Evolutionary conservation across 1,140 invertebrate genomes (phyloP).

Genomic region (Neoseiulus cucumeris): DNA sequence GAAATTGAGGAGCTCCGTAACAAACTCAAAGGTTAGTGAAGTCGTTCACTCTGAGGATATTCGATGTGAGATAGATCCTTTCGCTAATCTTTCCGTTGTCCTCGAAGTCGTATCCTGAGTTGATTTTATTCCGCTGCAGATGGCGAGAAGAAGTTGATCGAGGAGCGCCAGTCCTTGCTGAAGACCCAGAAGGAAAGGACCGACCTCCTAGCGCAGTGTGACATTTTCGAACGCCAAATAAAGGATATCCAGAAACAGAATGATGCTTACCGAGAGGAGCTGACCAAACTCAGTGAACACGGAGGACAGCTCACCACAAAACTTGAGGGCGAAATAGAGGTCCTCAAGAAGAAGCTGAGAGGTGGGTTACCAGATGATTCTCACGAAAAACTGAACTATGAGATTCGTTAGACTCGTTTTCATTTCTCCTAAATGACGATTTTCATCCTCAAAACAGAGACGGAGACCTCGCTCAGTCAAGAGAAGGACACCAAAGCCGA

Average conservation of each 20-base stretch:
- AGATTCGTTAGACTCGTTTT: too few species aligned
- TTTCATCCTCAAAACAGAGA: conserved; percentile 20
- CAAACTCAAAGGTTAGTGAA: conserved; percentile 7
- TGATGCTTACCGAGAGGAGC: neutral
- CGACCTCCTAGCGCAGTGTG: conserved; percentile 1
- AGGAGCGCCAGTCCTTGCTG: conserved; percentile 9
- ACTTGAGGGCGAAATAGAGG: neutral
- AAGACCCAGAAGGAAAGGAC: conserved; percentile 1
- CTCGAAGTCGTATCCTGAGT: too few species aligned
- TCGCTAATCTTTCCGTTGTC: too few species aligned
- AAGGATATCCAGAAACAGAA: neutral
- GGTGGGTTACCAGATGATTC: neutral
- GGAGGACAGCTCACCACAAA: neutral
- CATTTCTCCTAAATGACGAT: too few species aligned
- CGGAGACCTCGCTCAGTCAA: conserved; percentile 9
- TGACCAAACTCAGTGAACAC: neutral
- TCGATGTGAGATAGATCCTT: too few species aligned
- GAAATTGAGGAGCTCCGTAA: conserved; percentile 12
- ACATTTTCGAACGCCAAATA: neutral
- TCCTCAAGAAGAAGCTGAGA: neutral
- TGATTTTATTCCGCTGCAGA: neutral
- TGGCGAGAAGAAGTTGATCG: conserved; percentile 12
- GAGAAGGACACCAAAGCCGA: conserved; percentile 22
- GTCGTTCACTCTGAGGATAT: neutral
- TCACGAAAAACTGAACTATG: too few species aligned